Percentiles rank a stretch among this genome's conserved stretches.
Conservation (phyloP, 2,797 vertebrate genomes). For the Rhinoraja longicauda region DNA sequence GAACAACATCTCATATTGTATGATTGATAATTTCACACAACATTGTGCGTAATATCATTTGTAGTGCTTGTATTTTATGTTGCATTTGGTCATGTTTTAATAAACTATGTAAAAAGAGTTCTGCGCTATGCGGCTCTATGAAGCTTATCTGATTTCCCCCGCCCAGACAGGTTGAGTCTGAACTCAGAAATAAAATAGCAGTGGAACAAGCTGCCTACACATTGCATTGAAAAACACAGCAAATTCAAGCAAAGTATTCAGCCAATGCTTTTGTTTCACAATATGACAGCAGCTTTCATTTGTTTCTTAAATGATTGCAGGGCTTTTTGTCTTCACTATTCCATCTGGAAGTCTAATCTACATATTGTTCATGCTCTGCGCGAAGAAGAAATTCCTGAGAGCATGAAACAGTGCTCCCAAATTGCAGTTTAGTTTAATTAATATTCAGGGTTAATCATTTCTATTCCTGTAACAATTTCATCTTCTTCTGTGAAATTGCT, state of each 20-base stretch:
- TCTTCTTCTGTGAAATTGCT: background rate
- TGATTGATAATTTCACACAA: no score
- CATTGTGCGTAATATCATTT: no score
- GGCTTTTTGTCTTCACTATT: background rate
- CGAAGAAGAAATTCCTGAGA: background rate
- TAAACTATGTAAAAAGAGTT: no score
- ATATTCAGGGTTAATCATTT: background rate
- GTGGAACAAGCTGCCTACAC: no score
- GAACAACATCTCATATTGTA: no score
- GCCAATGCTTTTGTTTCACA: background rate
- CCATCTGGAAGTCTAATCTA: background rate
- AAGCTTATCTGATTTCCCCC: no score
- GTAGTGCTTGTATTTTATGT: no score
- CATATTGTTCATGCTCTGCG: background rate
- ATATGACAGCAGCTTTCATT: background rate
- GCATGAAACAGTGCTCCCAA: background rate
- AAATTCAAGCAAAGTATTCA: background rate
- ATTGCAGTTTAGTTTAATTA: background rate
- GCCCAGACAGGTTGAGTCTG: no score
- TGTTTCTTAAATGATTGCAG: background rate
- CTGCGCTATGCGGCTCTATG: no score
- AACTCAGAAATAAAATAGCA: no score
- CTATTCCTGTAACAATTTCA: background rate
- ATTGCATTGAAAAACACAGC: background rate
- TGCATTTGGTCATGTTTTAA: no score